Percentiles rank a stretch among this genome's conserved stretches.
These are phyloP conservation scores for Dinocampus coccinellae DNA, from an alignment of 2,888 invertebrate genomes.

Conservation along the genomic window DNA sequence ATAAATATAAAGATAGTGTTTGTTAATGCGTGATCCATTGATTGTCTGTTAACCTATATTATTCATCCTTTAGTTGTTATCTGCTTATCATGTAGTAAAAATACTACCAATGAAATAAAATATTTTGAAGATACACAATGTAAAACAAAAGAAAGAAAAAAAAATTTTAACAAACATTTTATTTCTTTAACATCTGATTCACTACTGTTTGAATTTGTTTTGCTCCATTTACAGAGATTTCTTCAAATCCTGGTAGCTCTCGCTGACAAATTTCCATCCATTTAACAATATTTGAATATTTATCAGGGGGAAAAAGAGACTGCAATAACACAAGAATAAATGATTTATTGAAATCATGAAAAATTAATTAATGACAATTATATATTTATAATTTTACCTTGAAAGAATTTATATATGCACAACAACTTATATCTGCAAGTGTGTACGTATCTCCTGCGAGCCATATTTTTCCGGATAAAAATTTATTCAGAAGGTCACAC, in stretches of 20 bases:
- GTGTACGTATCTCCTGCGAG: slow-evolving; percentile 53
- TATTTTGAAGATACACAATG: neutral
- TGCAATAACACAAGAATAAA: slow-evolving; percentile 16
- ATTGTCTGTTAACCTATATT: neutral
- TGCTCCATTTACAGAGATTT: neutral
- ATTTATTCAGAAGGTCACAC: slow-evolving; percentile 63
- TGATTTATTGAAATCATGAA: neutral
- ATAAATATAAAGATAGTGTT: too few relatives aligned
- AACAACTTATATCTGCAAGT: slow-evolving; percentile 54
- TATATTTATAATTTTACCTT: slow-evolving; percentile 41
- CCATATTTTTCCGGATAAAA: slow-evolving; percentile 59
- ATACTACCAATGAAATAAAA: neutral
- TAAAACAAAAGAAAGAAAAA: neutral
- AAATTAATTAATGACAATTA: neutral
- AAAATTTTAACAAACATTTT: neutral
- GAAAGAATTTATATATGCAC: slow-evolving; percentile 34
- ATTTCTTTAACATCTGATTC: neutral
- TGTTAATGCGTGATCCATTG: too few relatives aligned
- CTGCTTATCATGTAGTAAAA: neutral
- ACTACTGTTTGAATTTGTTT: neutral
- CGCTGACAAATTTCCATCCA: slow-evolving; percentile 68
- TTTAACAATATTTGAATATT: slow-evolving; percentile 72
- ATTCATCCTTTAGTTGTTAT: neutral
- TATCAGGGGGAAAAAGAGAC: slow-evolving; percentile 42
- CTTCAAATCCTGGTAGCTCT: slow-evolving; percentile 6